A percentile compares a stretch with the other conserved stretches of the same genome.
These are phyloP conservation scores for Acanthurus tractus DNA, from an alignment of 2,797 vertebrate genomes.

Conservation along the genomic window DNA sequence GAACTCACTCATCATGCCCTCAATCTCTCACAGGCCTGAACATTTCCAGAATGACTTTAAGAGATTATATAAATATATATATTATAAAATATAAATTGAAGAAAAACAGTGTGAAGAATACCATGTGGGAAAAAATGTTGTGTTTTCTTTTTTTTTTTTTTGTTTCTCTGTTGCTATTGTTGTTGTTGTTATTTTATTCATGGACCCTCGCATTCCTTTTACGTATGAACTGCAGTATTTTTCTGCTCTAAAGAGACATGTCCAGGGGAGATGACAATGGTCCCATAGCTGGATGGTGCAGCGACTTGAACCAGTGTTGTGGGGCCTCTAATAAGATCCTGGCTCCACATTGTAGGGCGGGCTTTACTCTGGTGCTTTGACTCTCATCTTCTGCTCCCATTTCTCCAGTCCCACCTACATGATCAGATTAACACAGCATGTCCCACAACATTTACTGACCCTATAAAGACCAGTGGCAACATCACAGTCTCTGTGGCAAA, in stretches of 20 bases:
- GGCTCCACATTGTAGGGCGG: constrained; percentile 53
- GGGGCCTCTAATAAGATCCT: constrained; percentile 44
- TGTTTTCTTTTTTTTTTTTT: constrained; percentile 86
- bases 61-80: constrained; percentile 91
- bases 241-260: constrained; percentile 75
- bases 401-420: constrained; percentile 42
- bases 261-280: constrained; percentile 63
- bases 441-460: constrained; percentile 57
- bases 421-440: constrained; percentile 62
- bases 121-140: constrained; percentile 85
- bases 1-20: constrained; percentile 71
- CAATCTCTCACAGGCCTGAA: constrained; percentile 81
- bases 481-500: constrained; percentile 89
- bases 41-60: constrained; percentile 88
- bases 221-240: constrained; percentile 83
- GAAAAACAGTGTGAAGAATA: constrained; percentile 86
- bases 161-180: constrained; percentile 77
- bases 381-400: constrained; percentile 58
- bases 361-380: constrained; percentile 76
- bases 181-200: constrained; percentile 86
- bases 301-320: constrained; percentile 60
- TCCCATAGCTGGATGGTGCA: constrained; percentile 65
- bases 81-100: constrained; percentile 89
- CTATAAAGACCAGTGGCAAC: constrained; percentile 55
- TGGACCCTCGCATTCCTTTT: constrained; percentile 85